phyloP scores from a whole-genome alignment of 2,888 invertebrate species.

The Homarus gammarus region DNA sequence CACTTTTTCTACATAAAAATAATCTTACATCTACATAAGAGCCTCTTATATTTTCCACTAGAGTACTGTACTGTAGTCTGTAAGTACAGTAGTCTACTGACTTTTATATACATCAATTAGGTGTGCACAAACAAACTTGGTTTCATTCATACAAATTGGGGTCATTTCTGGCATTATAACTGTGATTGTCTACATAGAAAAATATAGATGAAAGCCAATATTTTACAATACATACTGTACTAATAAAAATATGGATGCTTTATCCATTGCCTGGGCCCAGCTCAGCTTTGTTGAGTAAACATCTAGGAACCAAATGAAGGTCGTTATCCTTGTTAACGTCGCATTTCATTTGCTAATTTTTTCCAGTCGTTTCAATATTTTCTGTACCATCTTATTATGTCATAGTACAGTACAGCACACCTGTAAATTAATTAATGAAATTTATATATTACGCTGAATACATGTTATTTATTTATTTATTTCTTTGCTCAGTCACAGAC shows the following conservation, averaged over 20 bases:
- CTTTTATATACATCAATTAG: neutral
- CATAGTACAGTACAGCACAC: too few relatives aligned
- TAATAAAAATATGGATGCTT: neutral
- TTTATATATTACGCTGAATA: too few relatives aligned
- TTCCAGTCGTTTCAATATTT: too few relatives aligned
- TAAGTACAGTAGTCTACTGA: neutral
- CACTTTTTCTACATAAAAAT: neutral
- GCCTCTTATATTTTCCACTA: neutral
- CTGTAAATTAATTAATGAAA: too few relatives aligned
- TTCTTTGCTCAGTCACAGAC: too few relatives aligned
- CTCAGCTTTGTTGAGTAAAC: neutral
- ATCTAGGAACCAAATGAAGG: neutral
- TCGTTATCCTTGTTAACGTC: neutral
- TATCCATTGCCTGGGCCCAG: neutral
- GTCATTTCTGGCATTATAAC: neutral
- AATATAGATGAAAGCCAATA: neutral
- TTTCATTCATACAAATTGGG: neutral
- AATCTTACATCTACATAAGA: neutral
- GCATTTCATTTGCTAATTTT: too few relatives aligned
- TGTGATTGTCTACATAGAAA: neutral
- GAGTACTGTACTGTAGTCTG: too few relatives aligned
- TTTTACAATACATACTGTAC: neutral
- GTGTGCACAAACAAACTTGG: neutral
- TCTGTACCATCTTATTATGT: too few relatives aligned
- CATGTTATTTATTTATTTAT: too few relatives aligned